Base-by-base conservation (phyloP, 1,140 invertebrate genomes). In the Neotoxoptera formosana region DNA sequence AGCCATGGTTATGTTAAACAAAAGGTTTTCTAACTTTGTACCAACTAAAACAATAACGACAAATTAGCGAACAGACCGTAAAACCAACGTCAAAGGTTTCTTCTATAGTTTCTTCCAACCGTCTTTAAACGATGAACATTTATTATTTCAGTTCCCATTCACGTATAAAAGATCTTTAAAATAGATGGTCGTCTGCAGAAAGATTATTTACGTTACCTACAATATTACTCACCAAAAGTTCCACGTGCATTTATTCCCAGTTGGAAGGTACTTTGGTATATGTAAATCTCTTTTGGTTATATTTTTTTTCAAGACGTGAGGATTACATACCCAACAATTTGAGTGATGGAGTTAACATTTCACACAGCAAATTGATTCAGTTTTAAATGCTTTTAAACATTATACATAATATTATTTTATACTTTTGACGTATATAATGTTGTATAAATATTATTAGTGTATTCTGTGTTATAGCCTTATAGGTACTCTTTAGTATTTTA, bases 61-160 rank as follows among this genome's bases (percentile, higher is more conserved):
- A 86, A 86, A 86, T 86, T 86, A 86, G 23, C 84, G 84, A 47
- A 41, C 23, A 47, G 23, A 47, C 25, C 41, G 84, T 14, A 86
- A 86, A 47, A 86, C 84, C 45, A 86, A 86, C 84, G 41, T 86
- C 84, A 86, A 86, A 86, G 84, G 45, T 86, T 47, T 84, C 21
- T 84, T 84, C 36, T 41, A 25, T 84, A 41, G 30, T 83, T 83
- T 83, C 76, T 6, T 34, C 20, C 34, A 36, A 36, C 17, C 76
- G 76, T 83, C 34, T 36, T 83, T 83, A 83, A 83, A 83, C 34
- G 21, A 36, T 36, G n/a, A 83, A 83, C 76, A 83, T 83, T 83
- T 83, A 36, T 83, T 36, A 83, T 83, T 83, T 83, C 34, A 2
- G 34, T 21, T 83, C 34, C 34, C 76, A 36, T 36, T 83, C 76